Conservation (phyloP, 23 tunicate species). For the Styela clava region DNA sequence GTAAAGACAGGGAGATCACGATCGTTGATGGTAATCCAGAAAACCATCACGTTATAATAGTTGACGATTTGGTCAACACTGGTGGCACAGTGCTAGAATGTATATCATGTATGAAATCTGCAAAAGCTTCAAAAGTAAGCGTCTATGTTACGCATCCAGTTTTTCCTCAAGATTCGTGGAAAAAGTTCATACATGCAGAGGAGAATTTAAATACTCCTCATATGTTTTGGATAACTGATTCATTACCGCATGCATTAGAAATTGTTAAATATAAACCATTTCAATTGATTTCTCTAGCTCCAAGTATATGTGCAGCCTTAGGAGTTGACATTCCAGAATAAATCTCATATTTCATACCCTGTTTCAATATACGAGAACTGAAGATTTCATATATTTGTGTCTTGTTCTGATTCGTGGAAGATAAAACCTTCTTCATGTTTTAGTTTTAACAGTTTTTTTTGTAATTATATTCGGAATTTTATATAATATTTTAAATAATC, state of each 20-base stretch:
- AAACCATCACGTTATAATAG: constrained; percentile 52
- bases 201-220: constrained; percentile 10
- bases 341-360: not conserved
- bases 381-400: not conserved
- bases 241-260: constrained; percentile 69
- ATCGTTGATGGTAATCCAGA: constrained; percentile 75
- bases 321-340: not conserved
- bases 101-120: constrained; percentile 14
- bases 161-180: constrained; percentile 76
- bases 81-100: constrained; percentile 70
- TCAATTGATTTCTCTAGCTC: constrained; percentile 58
- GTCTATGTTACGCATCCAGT: constrained; percentile 82
- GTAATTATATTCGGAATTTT: too few species aligned
- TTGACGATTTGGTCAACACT: constrained; percentile 80
- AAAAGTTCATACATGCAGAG: constrained; percentile 15
- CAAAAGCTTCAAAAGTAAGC: constrained; percentile 66
- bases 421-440: too few species aligned
- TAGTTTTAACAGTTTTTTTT: too few species aligned
- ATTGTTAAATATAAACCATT: constrained; percentile 66
- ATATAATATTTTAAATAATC: too few species aligned
- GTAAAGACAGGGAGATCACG: constrained; percentile 38
- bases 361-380: not conserved
- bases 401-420: too few species aligned
- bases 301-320: constrained; percentile 16
- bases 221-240: constrained; percentile 83